Evolutionary conservation across 2,888 invertebrate species (phyloP), one percentile per base, ranked within the genome.

Genomic region (Eudasyphora cyanicolor): DNA sequence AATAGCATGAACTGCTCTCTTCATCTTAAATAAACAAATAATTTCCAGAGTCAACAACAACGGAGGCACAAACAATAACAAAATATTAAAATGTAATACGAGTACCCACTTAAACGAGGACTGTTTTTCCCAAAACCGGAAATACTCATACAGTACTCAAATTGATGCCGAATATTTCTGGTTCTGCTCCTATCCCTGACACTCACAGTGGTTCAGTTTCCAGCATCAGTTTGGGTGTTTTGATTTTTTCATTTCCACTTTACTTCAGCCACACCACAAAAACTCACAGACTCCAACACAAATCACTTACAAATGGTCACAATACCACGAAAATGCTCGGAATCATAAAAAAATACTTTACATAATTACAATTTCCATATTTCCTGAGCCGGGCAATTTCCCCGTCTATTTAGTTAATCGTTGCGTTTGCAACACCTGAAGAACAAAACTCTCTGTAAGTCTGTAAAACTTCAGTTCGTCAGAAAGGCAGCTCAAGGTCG

Each of bases 361-460:
- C 51, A 82, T 82, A 79, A 82, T 82, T 76, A 79, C 57, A 79
- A 79, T 76, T 73, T 82, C 29, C 76, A 82, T 76, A 76, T 76
- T 79, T 82, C 38, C 45, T 2, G 24, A 10, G 12, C 57, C 24
- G 57, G 27, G 8, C n/a, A n/a, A n/a, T n/a, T n/a, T n/a, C n/a
- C n/a, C n/a, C n/a, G 62, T 32, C 3, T 29, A 27, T 29, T 2
- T 29, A 14, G 62, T 35, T 62, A 32, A 19, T 27, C 27, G 27
- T 57, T 14, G 1, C 4, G 14, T 24, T 24, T 57, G 57, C 14
- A 27, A 14, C 57, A 7, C 51, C 1, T 2, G 51, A 29, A 32
- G 32, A 32, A 32, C 8, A 51, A 4, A 10, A 49, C 1, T 51
- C 19, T 8, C 51, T 51, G 17, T 29, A 10, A 1, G 60, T 32